These are phyloP conservation scores for Enoplosus armatus DNA, from an alignment of 2,797 vertebrate genomes.

Conservation along the genomic window DNA sequence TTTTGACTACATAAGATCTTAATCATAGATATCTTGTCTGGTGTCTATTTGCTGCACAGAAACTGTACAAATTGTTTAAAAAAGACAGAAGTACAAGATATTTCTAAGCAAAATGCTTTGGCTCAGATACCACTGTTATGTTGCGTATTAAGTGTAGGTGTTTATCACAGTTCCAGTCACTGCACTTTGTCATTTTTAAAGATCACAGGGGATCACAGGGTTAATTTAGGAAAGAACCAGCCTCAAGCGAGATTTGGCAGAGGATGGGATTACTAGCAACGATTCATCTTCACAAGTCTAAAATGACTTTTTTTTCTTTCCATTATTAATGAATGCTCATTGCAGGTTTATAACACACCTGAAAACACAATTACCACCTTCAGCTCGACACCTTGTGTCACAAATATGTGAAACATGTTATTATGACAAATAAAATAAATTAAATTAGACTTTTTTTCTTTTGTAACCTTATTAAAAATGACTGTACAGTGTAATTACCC, in stretches of 20 bases:
- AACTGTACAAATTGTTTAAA: too few species aligned
- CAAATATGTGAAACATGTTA: not conserved
- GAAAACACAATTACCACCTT: not conserved
- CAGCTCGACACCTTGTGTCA: not conserved
- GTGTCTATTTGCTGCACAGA: too few species aligned
- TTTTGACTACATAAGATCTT: not conserved
- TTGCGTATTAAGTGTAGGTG: not conserved
- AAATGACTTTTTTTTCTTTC: not conserved
- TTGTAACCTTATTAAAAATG: slow-evolving; percentile 13
- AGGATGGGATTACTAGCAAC: not conserved
- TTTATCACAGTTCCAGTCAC: not conserved
- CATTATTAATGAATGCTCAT: not conserved
- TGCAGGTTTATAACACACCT: not conserved
- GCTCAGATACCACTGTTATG: not conserved
- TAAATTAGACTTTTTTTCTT: not conserved
- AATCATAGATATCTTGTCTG: not conserved
- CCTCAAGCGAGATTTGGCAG: not conserved
- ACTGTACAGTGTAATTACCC: not conserved
- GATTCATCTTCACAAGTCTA: slow-evolving; percentile 1
- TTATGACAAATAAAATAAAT: slow-evolving; percentile 13
- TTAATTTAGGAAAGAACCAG: slow-evolving; percentile 10
- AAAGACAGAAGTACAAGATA: too few species aligned
- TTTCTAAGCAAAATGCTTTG: too few species aligned
- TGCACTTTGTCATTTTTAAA: not conserved
- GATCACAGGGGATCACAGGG: not conserved